Conservation (phyloP, 2,888 invertebrate genomes). For the Amorpha juglandis region DNA sequence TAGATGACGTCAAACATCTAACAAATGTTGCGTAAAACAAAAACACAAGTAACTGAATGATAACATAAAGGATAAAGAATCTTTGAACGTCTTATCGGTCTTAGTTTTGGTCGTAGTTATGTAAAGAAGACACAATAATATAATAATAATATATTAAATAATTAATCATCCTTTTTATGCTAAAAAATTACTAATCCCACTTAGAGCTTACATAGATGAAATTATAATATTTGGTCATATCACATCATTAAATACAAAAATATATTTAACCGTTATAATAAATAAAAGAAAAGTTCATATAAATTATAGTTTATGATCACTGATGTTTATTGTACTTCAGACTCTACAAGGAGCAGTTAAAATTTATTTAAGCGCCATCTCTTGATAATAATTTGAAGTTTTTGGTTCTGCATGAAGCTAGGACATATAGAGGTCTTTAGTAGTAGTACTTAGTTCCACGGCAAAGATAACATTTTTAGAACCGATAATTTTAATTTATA, state of each 20-base stretch:
- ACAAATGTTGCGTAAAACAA: not conserved
- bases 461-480: not conserved
- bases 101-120: not conserved
- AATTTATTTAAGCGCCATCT: conserved; percentile 8
- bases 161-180: too few relatives aligned
- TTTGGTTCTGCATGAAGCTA: not conserved
- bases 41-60: conserved; percentile 11
- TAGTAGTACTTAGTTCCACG: too few relatives aligned
- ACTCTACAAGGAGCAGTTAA: not conserved
- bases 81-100: not conserved
- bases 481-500: too few relatives aligned
- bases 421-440: too few relatives aligned
- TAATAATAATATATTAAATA: not conserved
- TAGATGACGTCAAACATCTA: conserved; percentile 14
- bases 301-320: not conserved
- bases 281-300: too few relatives aligned
- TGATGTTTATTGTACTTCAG: too few relatives aligned
- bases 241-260: too few relatives aligned
- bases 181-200: too few relatives aligned
- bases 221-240: too few relatives aligned
- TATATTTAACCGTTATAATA: too few relatives aligned
- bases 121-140: not conserved
- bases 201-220: too few relatives aligned
- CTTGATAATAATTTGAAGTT: not conserved
- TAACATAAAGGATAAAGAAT: not conserved